Conservation (phyloP, 2,888 invertebrate species). For the Anodontia alba region DNA sequence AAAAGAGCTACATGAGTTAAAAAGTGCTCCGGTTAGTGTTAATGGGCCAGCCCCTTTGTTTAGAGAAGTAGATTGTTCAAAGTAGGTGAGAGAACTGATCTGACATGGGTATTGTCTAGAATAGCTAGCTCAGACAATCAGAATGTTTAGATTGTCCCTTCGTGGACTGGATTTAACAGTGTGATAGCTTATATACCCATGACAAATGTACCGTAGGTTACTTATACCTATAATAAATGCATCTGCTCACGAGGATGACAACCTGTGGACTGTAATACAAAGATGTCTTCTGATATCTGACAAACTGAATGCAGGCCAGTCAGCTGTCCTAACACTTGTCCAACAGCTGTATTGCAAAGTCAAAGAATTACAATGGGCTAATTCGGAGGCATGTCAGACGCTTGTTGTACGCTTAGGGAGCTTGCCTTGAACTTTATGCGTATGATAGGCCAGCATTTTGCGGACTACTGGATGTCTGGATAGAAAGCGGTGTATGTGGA, state of each 20-base stretch:
- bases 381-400: neutral
- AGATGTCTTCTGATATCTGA: constrained; percentile 6
- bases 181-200: neutral
- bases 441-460: constrained; percentile 5
- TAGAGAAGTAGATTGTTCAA: too few relatives aligned
- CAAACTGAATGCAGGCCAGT: constrained; percentile 4
- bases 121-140: neutral
- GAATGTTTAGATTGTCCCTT: neutral
- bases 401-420: neutral
- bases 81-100: too few relatives aligned
- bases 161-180: constrained; percentile 8
- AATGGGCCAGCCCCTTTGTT: neutral
- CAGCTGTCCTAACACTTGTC: constrained; percentile 5
- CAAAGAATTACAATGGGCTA: constrained; percentile 2
- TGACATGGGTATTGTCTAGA: neutral
- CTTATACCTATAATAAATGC: constrained; percentile 4
- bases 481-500: constrained; percentile 16
- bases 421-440: constrained; percentile 7
- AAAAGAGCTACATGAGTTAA: neutral
- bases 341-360: constrained; percentile 14
- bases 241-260: constrained; percentile 4
- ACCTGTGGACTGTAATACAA: neutral
- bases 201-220: neutral
- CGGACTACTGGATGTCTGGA: neutral
- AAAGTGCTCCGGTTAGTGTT: too few relatives aligned